Conservation (phyloP, 2,888 invertebrate species). For the Leucophenga maculata region DNA sequence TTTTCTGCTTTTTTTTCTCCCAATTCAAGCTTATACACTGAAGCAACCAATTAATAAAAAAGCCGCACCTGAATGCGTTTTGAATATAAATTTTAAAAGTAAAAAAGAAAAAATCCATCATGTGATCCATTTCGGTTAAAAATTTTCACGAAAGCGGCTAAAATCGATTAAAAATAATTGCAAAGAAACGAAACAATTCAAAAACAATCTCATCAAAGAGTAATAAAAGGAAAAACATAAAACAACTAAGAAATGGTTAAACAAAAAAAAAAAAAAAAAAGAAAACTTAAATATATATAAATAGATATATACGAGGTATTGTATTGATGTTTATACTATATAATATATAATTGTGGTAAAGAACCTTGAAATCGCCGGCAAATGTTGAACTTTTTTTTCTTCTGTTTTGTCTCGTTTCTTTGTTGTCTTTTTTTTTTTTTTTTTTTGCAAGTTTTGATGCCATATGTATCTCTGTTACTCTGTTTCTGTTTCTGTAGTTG, state of each 20-base stretch:
- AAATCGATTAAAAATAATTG: too few relatives aligned
- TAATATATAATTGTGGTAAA: not conserved
- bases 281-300: not conserved
- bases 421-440: not conserved
- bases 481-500: not conserved
- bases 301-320: not conserved
- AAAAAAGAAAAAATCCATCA: too few relatives aligned
- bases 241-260: too few relatives aligned
- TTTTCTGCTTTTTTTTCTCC: too few relatives aligned
- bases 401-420: not conserved
- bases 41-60: too few relatives aligned
- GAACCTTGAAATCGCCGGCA: slow-evolving; percentile 27
- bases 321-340: not conserved
- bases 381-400: slow-evolving; percentile 10
- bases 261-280: too few relatives aligned
- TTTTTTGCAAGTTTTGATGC: not conserved
- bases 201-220: not conserved
- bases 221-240: not conserved
- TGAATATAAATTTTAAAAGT: too few relatives aligned
- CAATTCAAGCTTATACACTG: too few relatives aligned
- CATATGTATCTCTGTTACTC: not conserved
- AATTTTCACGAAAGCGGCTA: too few relatives aligned
- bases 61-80: too few relatives aligned
- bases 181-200: too few relatives aligned
- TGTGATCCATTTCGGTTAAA: too few relatives aligned